Evolutionary conservation across 2,888 invertebrate genomes (phyloP).

Genomic region (Lithophane semibrunnea): DNA sequence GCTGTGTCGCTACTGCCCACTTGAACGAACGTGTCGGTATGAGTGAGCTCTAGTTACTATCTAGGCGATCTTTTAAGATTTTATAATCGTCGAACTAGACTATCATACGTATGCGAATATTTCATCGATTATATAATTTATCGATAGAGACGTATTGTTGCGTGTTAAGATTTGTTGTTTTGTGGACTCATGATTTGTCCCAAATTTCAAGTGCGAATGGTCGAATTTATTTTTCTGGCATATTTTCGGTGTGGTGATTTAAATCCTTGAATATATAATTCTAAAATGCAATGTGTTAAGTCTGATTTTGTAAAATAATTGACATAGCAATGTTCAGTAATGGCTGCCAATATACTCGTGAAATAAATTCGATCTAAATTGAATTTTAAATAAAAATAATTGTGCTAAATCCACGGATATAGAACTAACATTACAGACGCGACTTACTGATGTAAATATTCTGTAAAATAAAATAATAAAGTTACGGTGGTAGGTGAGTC

Average conservation of each 20-base stretch:
- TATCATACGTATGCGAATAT: conserved; percentile 72
- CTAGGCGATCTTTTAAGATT: conserved; percentile 70
- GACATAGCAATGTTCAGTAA: conserved; percentile 31
- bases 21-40: conserved; percentile 61
- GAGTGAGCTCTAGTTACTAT: conserved; percentile 68
- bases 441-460: conserved; percentile 82
- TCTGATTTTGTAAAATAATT: conserved; percentile 57
- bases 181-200: conserved; percentile 57
- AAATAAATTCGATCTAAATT: conserved; percentile 71
- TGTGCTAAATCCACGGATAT: conserved; percentile 81
- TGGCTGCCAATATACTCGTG: conserved; percentile 65
- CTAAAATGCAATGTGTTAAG: conserved; percentile 53
- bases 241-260: conserved; percentile 25
- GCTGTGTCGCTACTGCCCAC: conserved; percentile 63
- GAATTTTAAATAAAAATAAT: conserved; percentile 70
- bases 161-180: conserved; percentile 73
- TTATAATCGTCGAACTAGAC: conserved; percentile 75
- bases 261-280: conserved; percentile 41
- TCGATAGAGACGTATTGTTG: conserved; percentile 72
- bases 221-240: conserved; percentile 64
- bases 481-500: conserved; percentile 76
- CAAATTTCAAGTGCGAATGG: conserved; percentile 45
- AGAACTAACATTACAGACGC: conserved; percentile 74
- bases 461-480: conserved; percentile 81
- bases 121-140: conserved; percentile 71